Evolutionary conservation across 2,113 vertebrate species (phyloP).

Genomic region (Syrmaticus mikado): DNA sequence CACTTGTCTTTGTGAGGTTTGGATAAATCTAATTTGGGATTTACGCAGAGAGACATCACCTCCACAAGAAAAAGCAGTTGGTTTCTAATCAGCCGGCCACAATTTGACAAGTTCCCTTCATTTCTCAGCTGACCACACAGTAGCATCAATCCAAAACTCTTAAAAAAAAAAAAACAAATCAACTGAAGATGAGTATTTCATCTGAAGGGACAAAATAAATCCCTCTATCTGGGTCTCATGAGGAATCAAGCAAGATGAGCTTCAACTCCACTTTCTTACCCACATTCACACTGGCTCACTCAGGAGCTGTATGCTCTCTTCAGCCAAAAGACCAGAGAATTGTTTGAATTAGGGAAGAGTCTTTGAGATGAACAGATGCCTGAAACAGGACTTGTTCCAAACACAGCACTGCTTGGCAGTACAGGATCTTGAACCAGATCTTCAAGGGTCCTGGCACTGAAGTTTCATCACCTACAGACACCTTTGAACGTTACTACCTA

Average conservation of each 20-base stretch:
- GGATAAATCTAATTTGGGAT: background rate
- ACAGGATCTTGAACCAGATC: background rate
- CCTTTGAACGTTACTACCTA: background rate
- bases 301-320: rapidly evolving
- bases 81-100: background rate
- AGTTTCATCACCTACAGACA: background rate
- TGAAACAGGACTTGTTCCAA: background rate
- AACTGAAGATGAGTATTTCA: background rate
- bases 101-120: background rate
- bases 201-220: background rate
- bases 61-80: background rate
- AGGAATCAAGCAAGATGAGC: background rate
- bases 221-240: background rate
- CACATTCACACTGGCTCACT: background rate
- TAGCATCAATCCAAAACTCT: background rate
- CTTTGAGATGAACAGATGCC: background rate
- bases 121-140: background rate
- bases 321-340: background rate
- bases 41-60: background rate
- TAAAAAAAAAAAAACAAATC: background rate
- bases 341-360: background rate
- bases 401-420: background rate
- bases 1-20: background rate
- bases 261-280: background rate
- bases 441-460: rapidly evolving